These are phyloP conservation scores for Podarcis cretensis DNA, from an alignment of 2,113 vertebrate genomes.

Conservation along the genomic window DNA sequence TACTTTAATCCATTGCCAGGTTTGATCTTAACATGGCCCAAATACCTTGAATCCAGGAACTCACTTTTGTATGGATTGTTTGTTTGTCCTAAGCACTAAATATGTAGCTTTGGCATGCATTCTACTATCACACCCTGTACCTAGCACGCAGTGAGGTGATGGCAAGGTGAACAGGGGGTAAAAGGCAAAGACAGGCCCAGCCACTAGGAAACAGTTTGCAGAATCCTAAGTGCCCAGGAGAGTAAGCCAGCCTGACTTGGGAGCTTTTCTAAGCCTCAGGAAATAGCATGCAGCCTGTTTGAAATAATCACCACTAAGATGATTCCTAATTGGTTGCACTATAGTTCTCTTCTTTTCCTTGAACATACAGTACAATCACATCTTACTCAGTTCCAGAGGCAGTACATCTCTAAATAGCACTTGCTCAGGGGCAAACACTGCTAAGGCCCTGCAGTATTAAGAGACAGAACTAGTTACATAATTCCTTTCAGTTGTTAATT, in stretches of 20 bases:
- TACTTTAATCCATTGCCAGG: too few relatives aligned
- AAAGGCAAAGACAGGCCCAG: not conserved
- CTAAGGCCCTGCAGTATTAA: too few relatives aligned
- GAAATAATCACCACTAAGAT: not conserved
- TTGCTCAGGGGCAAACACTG: too few relatives aligned
- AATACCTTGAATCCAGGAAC: not conserved
- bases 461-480: too few relatives aligned
- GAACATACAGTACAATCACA: not conserved
- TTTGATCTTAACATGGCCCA: not conserved
- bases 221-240: not conserved
- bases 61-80: not conserved
- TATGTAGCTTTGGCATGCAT: not conserved
- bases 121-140: not conserved
- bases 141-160: not conserved
- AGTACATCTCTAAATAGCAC: too few relatives aligned
- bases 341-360: not conserved
- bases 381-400: too few relatives aligned
- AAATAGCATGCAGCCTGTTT: not conserved
- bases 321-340: not conserved
- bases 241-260: not conserved
- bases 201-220: not conserved
- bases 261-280: not conserved
- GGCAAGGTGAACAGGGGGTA: not conserved
- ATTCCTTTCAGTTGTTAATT: not conserved
- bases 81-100: not conserved